These are phyloP conservation scores for Ostrea edulis DNA, from an alignment of 1,140 invertebrate genomes.

Conservation along the genomic window DNA sequence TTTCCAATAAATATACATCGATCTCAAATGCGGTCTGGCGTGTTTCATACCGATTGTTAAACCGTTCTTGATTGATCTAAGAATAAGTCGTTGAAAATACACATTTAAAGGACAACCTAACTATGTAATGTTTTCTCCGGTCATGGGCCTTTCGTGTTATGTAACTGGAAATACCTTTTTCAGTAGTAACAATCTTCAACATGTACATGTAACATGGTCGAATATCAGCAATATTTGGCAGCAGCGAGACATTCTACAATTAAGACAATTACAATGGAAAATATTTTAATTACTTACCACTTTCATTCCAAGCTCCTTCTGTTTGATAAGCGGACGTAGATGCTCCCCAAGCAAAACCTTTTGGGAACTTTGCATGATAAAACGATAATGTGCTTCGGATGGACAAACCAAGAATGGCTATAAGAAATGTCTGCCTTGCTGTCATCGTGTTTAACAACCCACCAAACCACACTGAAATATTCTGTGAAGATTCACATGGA, in stretches of 20 bases:
- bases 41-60: too few species aligned
- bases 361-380: conserved; percentile 74
- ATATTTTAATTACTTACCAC: conserved; percentile 66
- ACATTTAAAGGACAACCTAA: too few species aligned
- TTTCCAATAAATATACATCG: too few species aligned
- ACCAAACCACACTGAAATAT: neutral
- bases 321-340: conserved; percentile 79
- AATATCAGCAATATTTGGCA: neutral
- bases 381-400: conserved; percentile 44
- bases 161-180: neutral
- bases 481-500: too few species aligned
- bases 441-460: neutral
- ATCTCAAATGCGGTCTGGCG: too few species aligned
- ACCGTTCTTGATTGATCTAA: too few species aligned
- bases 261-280: neutral
- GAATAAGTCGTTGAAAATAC: too few species aligned
- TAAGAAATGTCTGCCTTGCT: neutral
- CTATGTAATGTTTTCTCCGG: too few species aligned
- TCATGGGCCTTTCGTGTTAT: too few species aligned
- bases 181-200: too few species aligned
- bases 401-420: neutral
- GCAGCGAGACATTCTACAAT: too few species aligned
- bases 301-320: conserved; percentile 77
- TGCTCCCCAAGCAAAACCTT: conserved; percentile 77
- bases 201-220: neutral